Base-by-base conservation (phyloP, 2,113 vertebrate species). In the Anguilla rostrata region DNA sequence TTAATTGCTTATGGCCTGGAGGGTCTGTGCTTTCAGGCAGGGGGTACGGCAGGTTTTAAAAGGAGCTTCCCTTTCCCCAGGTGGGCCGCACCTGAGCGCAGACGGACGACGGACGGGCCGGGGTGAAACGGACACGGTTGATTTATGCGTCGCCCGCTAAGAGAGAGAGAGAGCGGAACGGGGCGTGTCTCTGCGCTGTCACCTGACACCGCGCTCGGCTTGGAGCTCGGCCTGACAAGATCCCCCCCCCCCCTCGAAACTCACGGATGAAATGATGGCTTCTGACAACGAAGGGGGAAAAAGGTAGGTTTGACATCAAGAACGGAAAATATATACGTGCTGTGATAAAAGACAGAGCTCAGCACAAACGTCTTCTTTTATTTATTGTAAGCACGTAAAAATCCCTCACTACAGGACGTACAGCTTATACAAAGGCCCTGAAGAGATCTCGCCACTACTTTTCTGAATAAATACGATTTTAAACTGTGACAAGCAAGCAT, bases 1-100 rank as follows among this genome's bases (percentile, higher is more conserved):
- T 81, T 90, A 91, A 91, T 89, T 92, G 91, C 85, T 90, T 87
- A 89, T 86, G 87, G 89, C 89, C 49, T 56, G 78, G 40, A 91
- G 39, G 90, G 84, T 40, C 39, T 2, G 9, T 20, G 16, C 39
- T 78, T 84, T 84, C 12, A 41, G 26, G 56, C 22, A 29, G 46
- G 43, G 43, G 39, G 88, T 84, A 89, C 89, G 39, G 88, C 41
- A 26, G 91, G 85, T 88, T 87, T 86, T 56, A 56, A 93, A 91
- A 88, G 39, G 86, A 87, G 86, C 88, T 81, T 86, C 84, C 63
- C 82, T 57, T 80, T 34, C 87, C 53, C 90, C 85, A 91, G 75
- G 46, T 89, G 41, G 90, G 56, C 14, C 39, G 1, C 46, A 49
- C 78, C 83, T 81, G 83, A 66, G 53, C 46, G 82, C 39, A 26